Percentiles rank a stretch among this genome's conserved stretches.
Evolutionary conservation across 1,140 invertebrate genomes (phyloP).

Genomic region (Metopolophium dirhodum): DNA sequence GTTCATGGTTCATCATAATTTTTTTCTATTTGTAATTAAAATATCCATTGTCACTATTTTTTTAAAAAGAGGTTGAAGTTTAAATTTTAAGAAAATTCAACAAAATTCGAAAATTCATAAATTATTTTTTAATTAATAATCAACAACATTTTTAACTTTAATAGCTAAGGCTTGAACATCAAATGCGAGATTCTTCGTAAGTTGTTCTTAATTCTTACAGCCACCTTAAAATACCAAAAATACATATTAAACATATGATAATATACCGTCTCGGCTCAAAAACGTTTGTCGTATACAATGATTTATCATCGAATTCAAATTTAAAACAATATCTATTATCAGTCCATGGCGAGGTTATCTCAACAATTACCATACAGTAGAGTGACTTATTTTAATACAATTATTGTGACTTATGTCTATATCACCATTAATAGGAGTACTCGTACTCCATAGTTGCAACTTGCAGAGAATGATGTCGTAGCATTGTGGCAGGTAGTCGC

Average conservation of each 20-base stretch:
- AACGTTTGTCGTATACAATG: neutral
- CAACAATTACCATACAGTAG: neutral
- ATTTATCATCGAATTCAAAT: neutral
- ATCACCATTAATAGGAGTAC: neutral
- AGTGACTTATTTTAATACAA: neutral
- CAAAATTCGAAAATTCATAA: neutral
- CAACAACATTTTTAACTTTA: neutral
- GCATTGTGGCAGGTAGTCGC: neutral
- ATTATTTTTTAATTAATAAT: too few relatives aligned
- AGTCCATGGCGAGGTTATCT: neutral
- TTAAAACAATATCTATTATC: neutral
- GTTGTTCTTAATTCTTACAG: neutral
- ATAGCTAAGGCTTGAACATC: neutral
- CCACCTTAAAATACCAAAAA: neutral
- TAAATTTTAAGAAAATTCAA: neutral
- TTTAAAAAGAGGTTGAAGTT: neutral
- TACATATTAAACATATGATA: neutral
- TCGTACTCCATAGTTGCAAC: neutral
- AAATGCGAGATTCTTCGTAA: too few relatives aligned
- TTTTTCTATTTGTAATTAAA: neutral
- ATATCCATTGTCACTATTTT: neutral
- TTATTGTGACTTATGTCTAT: neutral
- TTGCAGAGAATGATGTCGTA: neutral
- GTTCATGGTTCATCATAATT: neutral
- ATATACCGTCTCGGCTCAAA: neutral